Base-by-base conservation (phyloP, 2,113 vertebrate genomes). In the Anolis sagrei region DNA sequence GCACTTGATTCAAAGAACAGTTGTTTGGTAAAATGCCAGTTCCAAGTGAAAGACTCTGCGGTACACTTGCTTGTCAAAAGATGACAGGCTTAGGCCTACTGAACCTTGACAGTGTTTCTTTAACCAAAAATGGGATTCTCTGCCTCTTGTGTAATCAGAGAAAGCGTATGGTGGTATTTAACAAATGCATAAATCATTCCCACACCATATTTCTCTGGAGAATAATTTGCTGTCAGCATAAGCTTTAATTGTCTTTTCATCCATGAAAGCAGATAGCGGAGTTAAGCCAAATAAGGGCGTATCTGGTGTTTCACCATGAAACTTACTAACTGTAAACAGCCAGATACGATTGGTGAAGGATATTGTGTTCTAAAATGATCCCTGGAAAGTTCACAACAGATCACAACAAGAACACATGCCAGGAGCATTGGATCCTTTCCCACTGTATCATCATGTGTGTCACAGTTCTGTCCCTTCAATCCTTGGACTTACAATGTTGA, bases 51-150 rank as follows among this genome's bases (percentile, higher is more conserved):
- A 36, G 11, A 62, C 27, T 32, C 16, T 19, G 25, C 51, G 66
- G 8, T 70, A 70, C 69, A 9, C 64, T 19, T 78, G n/a, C 32
- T 19, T 39, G n/a, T 85, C 32, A 70, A 68, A 58, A 68, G 27
- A 74, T 34, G 75, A 66, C 75, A 78, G 69, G 75, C 36, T 48
- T 75, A 78, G 83, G n/a, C 64, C 54, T 49, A 85, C 14, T 51
- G 64, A 64, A 69, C 75, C n/a, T 69, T 69, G 75, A 69, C 74
- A 68, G 2, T 64, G 49, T 85, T 78, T 78, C 75, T 85, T 70
- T 77, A 85, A 58, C 83, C 83, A 85, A 85, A 85, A 85, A 78
- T 85, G 75, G 83, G 32, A 75, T 76, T 85, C 32, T 29, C 13
- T 68, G 39, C 23, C 44, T 51, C 32, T 84, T 70, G 83, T 58